Evolutionary conservation across 2,797 vertebrate genomes (phyloP).

Genomic region (Rhadinocentrus ornatus): DNA sequence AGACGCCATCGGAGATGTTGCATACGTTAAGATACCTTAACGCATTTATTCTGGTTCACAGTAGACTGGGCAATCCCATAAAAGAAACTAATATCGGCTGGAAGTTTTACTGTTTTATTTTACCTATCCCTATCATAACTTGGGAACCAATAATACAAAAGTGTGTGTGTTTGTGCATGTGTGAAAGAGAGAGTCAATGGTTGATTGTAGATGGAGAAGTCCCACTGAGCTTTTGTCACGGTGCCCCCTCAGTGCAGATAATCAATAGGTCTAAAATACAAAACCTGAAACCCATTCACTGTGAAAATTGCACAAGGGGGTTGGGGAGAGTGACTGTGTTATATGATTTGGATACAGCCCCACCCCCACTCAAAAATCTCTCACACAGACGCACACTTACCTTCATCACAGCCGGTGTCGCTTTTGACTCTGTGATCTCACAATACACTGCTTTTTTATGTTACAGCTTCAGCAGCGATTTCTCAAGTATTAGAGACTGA

Average conservation of each 20-base stretch:
- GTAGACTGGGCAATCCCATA: slow-evolving; percentile 22
- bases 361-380: background rate
- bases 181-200: slow-evolving; percentile 22
- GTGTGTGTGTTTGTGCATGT: slow-evolving; percentile 10
- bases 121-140: slow-evolving; percentile 40
- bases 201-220: slow-evolving; percentile 67
- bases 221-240: slow-evolving; percentile 74
- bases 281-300: slow-evolving; percentile 68
- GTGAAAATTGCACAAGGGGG: slow-evolving; percentile 68
- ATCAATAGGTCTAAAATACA: slow-evolving; percentile 81
- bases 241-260: slow-evolving; percentile 65
- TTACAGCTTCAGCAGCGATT: slow-evolving; percentile 12
- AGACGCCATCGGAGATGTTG: background rate
- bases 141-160: slow-evolving; percentile 31
- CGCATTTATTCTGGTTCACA: slow-evolving; percentile 21
- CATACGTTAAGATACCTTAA: slow-evolving; percentile 2
- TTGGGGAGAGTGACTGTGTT: slow-evolving; percentile 41
- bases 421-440: slow-evolving; percentile 31
- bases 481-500: slow-evolving; percentile 28
- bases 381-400: background rate
- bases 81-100: slow-evolving; percentile 14
- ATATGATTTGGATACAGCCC: slow-evolving; percentile 16
- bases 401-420: background rate
- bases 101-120: slow-evolving; percentile 25
- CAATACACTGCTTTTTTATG: background rate